A percentile compares a stretch with the other conserved stretches of the same genome.
Conservation (phyloP, 2,888 invertebrate genomes). For the Callyntrura guangdongensis region DNA sequence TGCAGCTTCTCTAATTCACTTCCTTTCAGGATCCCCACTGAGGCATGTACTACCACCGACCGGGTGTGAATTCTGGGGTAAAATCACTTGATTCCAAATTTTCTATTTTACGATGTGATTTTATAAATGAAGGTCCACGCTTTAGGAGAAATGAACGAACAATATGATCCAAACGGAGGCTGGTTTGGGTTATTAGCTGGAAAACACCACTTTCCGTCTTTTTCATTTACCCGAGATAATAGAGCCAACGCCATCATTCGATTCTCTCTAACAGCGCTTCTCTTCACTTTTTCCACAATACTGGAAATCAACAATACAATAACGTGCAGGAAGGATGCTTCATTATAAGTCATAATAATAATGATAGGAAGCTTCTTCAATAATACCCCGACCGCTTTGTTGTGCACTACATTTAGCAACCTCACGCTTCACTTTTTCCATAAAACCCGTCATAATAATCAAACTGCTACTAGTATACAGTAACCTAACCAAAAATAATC, state of each 20-base stretch:
- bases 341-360: slow-evolving; percentile 44
- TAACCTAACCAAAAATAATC: background rate
- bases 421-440: slow-evolving; percentile 19
- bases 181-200: slow-evolving; percentile 39
- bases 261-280: background rate
- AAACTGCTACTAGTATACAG: background rate
- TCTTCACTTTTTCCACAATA: slow-evolving; percentile 57
- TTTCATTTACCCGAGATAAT: slow-evolving; percentile 3
- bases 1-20: slow-evolving; percentile 55
- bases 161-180: slow-evolving; percentile 8
- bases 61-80: slow-evolving; percentile 77
- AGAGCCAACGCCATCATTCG: background rate
- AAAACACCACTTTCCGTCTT: background rate
- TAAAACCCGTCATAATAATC: slow-evolving; percentile 21
- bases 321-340: slow-evolving; percentile 60
- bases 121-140: slow-evolving; percentile 50
- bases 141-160: slow-evolving; percentile 41
- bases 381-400: background rate
- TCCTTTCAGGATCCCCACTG: slow-evolving; percentile 66
- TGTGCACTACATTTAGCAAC: slow-evolving; percentile 73
- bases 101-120: slow-evolving; percentile 54
- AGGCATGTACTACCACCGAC: slow-evolving; percentile 64
- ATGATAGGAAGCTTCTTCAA: slow-evolving; percentile 36
- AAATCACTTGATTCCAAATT: slow-evolving; percentile 73
- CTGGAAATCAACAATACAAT: slow-evolving; percentile 41